Base-by-base conservation (phyloP, 2,888 invertebrate species). In the Athripsodes cinereus region DNA sequence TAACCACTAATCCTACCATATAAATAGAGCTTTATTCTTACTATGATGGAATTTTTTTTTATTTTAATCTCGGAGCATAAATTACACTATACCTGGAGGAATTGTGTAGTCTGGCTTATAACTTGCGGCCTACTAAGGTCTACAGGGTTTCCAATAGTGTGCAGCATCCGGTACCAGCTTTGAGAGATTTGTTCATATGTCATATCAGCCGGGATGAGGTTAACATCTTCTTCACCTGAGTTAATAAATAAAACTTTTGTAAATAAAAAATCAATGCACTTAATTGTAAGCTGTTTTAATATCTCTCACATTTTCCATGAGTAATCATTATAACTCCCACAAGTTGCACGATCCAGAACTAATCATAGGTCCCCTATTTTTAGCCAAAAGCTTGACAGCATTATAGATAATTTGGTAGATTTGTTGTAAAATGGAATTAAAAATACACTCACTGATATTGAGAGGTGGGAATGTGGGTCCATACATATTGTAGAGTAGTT, bases 111-210 rank as follows among this genome's bases (percentile, higher is more conserved):
- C 68, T 83, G 83, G 65, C 83, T 83, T 64, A 84, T 88, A 62
- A 90, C 79, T 66, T 90, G 87, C 0, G 94, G 93, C 40, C 90
- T 86, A 67, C 92, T 92, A 61, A 98, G 79, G 67, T 94, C 93
- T 1, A 93, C 94, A 0, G 97, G 97, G 75, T 96, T 96, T 26
- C 96, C 96, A 62, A 97, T 87, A 40, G 93, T 92, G 69, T 96
- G 93, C 60, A 97, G 77, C 69, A 97, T 88, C 60, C 97, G 84
- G 74, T 94, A 97, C 97, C 97, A 97, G 67, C 91, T 89, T 77
- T 98, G 97, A 58, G 92, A 90, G 40, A 96, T 86, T 61, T 93
- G 92, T 70, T 95, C 92, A 61, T 90, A 86, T 47, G 86, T 83
- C 90, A 96, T 96, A 53, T 87, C 88, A 0, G 79, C 71, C 1